These are phyloP conservation scores for Ecliptopera silaceata DNA, from an alignment of 2,888 invertebrate genomes.

Conservation along the genomic window DNA sequence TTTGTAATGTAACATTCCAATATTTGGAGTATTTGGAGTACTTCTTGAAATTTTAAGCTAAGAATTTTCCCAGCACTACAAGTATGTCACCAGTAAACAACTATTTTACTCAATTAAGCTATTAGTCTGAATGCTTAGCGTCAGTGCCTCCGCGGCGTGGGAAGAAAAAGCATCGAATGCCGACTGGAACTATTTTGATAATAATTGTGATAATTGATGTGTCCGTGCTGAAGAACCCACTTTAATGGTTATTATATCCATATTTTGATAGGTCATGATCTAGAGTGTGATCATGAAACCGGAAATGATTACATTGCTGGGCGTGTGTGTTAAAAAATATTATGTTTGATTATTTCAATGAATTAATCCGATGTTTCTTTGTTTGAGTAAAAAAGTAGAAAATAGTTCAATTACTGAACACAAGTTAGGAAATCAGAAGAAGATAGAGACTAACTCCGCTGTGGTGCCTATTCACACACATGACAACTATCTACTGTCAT, in stretches of 20 bases:
- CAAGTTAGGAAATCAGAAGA: no score
- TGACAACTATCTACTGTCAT: no score
- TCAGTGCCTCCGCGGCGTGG: conserved; percentile 25
- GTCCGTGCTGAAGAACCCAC: conserved; percentile 13
- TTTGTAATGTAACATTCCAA: no score
- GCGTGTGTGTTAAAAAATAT: not conserved
- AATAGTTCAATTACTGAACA: no score
- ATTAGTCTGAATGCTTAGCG: conserved; percentile 22
- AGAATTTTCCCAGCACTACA: conserved; percentile 16
- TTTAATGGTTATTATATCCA: conserved; percentile 21
- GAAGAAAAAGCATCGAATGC: conserved; percentile 28
- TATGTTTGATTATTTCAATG: not conserved
- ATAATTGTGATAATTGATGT: conserved; percentile 43
- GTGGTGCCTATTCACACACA: no score
- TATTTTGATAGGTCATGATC: conserved; percentile 15
- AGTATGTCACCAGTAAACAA: conserved; percentile 17
- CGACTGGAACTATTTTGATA: conserved; percentile 15
- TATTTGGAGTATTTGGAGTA: no score
- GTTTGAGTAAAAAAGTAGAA: no score
- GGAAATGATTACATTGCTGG: not conserved
- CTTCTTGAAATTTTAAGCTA: no score
- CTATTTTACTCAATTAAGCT: conserved; percentile 29
- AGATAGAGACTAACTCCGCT: no score
- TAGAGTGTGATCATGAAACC: conserved; percentile 7
- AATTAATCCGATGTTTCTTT: no score